phyloP scores from a whole-genome alignment of 1,140 invertebrate genomes.

The Colletes latitarsis region DNA sequence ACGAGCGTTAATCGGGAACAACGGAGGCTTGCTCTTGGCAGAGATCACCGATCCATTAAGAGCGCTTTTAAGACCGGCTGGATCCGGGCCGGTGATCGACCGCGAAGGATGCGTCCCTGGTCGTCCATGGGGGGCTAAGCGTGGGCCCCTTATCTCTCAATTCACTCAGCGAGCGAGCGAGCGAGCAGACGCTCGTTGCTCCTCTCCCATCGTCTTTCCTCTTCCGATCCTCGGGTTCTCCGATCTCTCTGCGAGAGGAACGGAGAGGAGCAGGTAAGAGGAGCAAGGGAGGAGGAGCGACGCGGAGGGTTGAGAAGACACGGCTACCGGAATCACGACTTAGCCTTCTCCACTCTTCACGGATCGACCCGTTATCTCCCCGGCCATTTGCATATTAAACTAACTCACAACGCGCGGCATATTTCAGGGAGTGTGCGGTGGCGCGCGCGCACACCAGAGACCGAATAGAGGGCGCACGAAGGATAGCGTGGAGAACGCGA shows the following conservation, averaged over 20 bases:
- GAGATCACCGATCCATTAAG: constrained; percentile 39
- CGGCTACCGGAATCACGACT: constrained; percentile 81
- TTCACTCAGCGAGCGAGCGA: constrained; percentile 67
- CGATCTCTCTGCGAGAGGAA: constrained; percentile 17
- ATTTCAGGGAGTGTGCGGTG: constrained; percentile 70
- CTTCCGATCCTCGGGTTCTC: constrained; percentile 15
- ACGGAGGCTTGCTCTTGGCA: neutral
- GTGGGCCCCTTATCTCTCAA: constrained; percentile 78
- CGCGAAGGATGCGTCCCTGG: constrained; percentile 63
- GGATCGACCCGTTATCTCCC: constrained; percentile 78
- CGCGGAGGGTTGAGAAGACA: constrained; percentile 68
- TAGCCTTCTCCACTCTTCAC: constrained; percentile 77
- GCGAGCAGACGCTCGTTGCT: constrained; percentile 10
- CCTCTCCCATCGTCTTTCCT: constrained; percentile 15
- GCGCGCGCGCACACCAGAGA: constrained; percentile 26
- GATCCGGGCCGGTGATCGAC: neutral
- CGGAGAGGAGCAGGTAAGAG: constrained; percentile 1
- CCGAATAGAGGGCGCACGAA: neutral
- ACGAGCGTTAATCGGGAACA: neutral
- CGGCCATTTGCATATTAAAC: constrained; percentile 80
- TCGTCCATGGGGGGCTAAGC: constrained; percentile 64
- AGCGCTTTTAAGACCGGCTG: constrained; percentile 22
- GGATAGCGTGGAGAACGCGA: neutral
- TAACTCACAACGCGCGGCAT: constrained; percentile 80
- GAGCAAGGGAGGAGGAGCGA: constrained; percentile 22